Percentiles rank a stretch among this genome's conserved stretches.
phyloP scores from a whole-genome alignment of 2,888 invertebrate species.

The Meghimatium bilineatum region DNA sequence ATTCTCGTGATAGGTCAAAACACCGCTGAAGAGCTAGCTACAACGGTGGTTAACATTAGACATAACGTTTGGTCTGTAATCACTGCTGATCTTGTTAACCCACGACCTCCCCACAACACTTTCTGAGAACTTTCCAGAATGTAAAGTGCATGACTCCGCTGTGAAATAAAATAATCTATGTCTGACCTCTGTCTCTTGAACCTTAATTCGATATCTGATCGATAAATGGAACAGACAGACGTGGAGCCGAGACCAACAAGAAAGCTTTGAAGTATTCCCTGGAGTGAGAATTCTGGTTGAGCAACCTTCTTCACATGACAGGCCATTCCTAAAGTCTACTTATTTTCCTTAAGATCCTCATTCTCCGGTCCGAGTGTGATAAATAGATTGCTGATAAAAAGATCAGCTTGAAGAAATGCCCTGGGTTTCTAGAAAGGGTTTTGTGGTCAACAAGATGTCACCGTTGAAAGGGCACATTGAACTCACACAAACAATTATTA shows the following conservation, averaged over 20 bases:
- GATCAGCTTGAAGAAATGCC: neutral
- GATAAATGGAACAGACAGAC: neutral
- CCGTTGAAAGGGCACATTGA: too few species aligned
- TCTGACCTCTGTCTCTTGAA: neutral
- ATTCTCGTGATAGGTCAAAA: neutral
- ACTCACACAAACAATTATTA: too few species aligned
- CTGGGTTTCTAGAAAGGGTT: neutral
- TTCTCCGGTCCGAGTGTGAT: neutral
- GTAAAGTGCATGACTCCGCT: neutral
- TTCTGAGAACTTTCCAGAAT: neutral
- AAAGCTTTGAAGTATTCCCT: neutral
- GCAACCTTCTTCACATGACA: neutral
- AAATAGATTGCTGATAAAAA: neutral
- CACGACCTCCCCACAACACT: neutral
- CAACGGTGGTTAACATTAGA: neutral
- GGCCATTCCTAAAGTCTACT: neutral
- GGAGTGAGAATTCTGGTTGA: neutral
- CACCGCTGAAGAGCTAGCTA: too few species aligned
- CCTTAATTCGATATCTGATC: neutral
- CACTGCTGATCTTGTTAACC: neutral
- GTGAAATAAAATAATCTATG: neutral
- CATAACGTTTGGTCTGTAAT: neutral
- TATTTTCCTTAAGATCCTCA: neutral
- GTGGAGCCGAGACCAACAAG: neutral
- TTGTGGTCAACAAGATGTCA: neutral